Base-by-base conservation (phyloP, 1,140 invertebrate species). In the Euwallacea fornicatus region DNA sequence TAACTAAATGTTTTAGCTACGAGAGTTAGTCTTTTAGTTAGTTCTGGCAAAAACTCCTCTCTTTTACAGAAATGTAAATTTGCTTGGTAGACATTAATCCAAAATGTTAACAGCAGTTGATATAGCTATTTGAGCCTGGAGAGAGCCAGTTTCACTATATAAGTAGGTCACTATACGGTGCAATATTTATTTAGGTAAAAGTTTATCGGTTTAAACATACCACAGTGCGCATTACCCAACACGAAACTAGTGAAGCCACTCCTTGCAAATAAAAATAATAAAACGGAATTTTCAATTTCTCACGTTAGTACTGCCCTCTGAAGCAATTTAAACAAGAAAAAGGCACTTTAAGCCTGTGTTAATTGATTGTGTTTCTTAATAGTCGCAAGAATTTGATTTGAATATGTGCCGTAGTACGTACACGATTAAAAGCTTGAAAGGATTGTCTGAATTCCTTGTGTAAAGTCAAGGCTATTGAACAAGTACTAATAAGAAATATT, bases 361-460 rank as follows among this genome's bases (percentile, higher is more conserved):
- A 60, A 42, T 60, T 58, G 55, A 58, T 58, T 58, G 10, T 16
- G n/a, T 42, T 33, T 33, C 21, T 33, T 33, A 33, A 13, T 63
- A 44, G 21, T 47, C 44, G 43, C 21, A 63, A 46, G 61, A 63
- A 63, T 42, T 63, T 63, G 7, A 44, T 63, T 63, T 63, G n/a
- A 63, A 63, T 63, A 63, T 33, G 46, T 50, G 46, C 33, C 10
- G 10, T 33, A 33, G 21, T 33, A 33, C 21, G 21, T 33, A 33
- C 21, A 33, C n/a, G 44, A 63, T 63, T 15, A 47, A 63, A 63
- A 63, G 61, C 61, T 65, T 53, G 15, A 50, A 54, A 42, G 63
- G 63, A 65, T 65, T 65, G 63, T 65, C 50, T 65, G 63, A 65
- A 65, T 65, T 65, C 63, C 50, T 65, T 54, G 15, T 13, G 46